phyloP scores from a whole-genome alignment of 2,888 invertebrate species.

The Agrilus biguttatus region DNA sequence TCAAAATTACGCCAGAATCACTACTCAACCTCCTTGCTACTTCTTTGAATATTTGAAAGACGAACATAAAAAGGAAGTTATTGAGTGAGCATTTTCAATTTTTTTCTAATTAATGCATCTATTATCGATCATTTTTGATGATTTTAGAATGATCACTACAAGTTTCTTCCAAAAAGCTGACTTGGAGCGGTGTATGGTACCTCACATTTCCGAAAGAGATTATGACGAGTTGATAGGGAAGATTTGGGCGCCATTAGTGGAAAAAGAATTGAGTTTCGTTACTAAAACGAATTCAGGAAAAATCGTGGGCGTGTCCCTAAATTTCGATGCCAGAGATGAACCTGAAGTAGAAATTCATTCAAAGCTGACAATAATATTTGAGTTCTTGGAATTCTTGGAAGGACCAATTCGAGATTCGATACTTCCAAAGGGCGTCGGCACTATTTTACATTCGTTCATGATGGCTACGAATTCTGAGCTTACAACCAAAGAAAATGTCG shows the following conservation, averaged over 20 bases:
- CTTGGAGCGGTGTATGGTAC: conserved; percentile 63
- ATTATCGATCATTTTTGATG: conserved; percentile 1
- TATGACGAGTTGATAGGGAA: conserved; percentile 53
- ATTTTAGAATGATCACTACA: conserved; percentile 60
- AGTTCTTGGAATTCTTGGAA: conserved; percentile 65
- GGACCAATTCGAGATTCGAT: conserved; percentile 49
- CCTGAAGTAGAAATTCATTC: conserved; percentile 58
- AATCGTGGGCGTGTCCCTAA: conserved; percentile 57
- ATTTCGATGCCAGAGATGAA: conserved; percentile 70
- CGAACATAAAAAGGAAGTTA: conserved; percentile 50
- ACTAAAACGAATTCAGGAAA: conserved; percentile 38
- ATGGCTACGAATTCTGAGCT: conserved; percentile 63
- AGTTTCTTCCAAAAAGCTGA: conserved; percentile 82
- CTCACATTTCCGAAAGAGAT: conserved; percentile 50
- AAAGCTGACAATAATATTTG: conserved; percentile 57
- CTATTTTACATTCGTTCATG: conserved; percentile 73
- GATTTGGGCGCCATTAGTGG: conserved; percentile 55
- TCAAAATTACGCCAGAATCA: conserved; percentile 15
- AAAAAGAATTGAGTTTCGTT: conserved; percentile 60
- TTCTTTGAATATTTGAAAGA: conserved; percentile 40
- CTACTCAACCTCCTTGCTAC: conserved; percentile 26
- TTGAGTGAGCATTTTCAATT: conserved; percentile 41
- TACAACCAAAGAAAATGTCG: conserved; percentile 58
- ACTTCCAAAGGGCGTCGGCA: conserved; percentile 49
- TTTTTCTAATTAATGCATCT: conserved; percentile 10